phyloP scores from a whole-genome alignment of 2,888 invertebrate species.

The Eupithecia centaureata region DNA sequence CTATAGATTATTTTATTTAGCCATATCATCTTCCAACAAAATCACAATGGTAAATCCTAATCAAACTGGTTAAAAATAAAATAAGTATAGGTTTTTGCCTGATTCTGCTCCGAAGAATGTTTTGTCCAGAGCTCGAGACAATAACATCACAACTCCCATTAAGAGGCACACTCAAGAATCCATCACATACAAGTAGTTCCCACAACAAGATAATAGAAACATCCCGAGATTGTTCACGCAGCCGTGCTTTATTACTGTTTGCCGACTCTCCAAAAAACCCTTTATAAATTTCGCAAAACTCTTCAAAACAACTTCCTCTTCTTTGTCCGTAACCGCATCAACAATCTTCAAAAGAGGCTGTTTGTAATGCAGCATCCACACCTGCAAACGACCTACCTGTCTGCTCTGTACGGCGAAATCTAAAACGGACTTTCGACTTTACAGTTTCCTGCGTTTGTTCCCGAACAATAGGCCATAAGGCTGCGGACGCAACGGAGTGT shows the following conservation, averaged over 20 bases:
- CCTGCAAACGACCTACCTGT: constrained; percentile 78
- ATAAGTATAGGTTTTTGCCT: too few species aligned
- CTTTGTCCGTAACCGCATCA: constrained; percentile 69
- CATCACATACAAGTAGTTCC: constrained; percentile 35
- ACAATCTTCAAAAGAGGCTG: constrained; percentile 32
- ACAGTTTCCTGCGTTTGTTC: constrained; percentile 82
- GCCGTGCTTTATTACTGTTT: constrained; percentile 44
- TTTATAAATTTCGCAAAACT: constrained; percentile 67
- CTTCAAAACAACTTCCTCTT: constrained; percentile 75
- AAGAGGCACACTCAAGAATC: constrained; percentile 22
- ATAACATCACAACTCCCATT: constrained; percentile 13
- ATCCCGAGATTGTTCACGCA: constrained; percentile 38
- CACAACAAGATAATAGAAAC: constrained; percentile 43
- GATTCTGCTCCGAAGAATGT: not conserved
- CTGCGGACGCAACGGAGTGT: constrained; percentile 59
- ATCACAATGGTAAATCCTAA: not conserved
- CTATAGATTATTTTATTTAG: not conserved
- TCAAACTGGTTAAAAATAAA: too few species aligned
- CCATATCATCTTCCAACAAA: not conserved
- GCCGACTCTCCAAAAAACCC: constrained; percentile 58
- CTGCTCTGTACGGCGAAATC: constrained; percentile 77
- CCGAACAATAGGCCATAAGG: constrained; percentile 78
- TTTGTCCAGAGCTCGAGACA: constrained; percentile 4
- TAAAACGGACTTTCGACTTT: constrained; percentile 78
- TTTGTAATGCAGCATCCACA: constrained; percentile 49